Evolutionary conservation across 1,140 invertebrate species (phyloP).

Genomic region (Drosophila takahashii): DNA sequence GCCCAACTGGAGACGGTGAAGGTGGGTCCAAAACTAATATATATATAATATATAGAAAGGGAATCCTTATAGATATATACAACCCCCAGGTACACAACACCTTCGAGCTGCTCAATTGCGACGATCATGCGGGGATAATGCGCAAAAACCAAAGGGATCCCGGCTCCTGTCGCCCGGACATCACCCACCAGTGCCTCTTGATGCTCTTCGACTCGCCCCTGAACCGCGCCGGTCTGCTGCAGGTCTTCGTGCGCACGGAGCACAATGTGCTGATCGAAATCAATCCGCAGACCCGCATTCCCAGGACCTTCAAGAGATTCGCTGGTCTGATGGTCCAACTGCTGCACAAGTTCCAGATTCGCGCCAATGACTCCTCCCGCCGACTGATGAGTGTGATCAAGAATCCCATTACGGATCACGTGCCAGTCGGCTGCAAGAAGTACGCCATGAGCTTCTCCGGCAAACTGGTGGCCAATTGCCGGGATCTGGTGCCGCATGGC

Average conservation of each 20-base stretch:
- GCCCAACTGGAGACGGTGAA: conserved; percentile 98
- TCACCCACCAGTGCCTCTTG: conserved; percentile 96
- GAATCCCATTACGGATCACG: conserved; percentile 97
- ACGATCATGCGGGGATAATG: conserved; percentile 94
- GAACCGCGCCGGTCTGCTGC: conserved; percentile 94
- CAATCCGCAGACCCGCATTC: conserved; percentile 99
- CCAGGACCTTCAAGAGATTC: conserved; percentile 99
- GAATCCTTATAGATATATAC: conserved; percentile 35
- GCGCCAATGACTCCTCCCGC: conserved; percentile 94
- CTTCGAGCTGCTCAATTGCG: conserved; percentile 97
- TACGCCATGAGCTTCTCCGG: conserved; percentile 96
- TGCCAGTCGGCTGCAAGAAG: conserved; percentile 98
- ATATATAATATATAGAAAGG: background rate
- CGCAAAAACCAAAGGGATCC: conserved; percentile 94
- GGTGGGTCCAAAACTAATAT: conserved; percentile 86
- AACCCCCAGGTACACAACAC: conserved; percentile 91
- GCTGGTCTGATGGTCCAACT: conserved; percentile 99
- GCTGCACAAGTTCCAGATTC: conserved; percentile 96
- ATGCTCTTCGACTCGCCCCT: conserved; percentile 99
- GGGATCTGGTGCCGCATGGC: conserved; percentile 91
- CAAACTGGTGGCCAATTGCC: conserved; percentile 90
- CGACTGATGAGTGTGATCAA: conserved; percentile 98
- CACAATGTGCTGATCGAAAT: conserved; percentile 99
- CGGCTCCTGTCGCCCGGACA: conserved; percentile 95
- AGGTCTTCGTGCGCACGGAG: conserved; percentile 98